phyloP scores from a whole-genome alignment of 2,113 vertebrate genomes.

The Bombycilla garrulus region DNA sequence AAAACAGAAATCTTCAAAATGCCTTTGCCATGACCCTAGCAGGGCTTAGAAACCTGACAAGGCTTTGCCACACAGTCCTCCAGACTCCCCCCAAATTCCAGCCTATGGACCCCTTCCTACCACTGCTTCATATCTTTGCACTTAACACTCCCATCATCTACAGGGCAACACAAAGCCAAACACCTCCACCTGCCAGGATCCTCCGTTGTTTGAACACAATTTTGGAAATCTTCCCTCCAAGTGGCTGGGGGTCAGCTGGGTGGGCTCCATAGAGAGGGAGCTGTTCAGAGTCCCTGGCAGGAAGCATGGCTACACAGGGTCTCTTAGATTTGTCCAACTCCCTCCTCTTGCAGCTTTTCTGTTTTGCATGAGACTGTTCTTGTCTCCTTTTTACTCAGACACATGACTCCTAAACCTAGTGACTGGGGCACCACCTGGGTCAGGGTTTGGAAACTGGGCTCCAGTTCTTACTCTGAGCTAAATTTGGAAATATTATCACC shows the following conservation, averaged over 20 bases:
- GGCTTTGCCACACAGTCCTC: not conserved
- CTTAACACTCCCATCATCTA: not conserved
- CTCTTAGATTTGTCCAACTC: not conserved
- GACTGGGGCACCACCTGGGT: not conserved
- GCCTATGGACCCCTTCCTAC: not conserved
- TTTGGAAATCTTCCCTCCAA: not conserved
- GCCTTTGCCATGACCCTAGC: not conserved
- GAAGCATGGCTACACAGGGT: accelerated
- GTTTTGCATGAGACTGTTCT: conserved; percentile 32
- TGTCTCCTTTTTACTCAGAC: conserved; percentile 5
- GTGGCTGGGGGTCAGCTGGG: not conserved
- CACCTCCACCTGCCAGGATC: not conserved
- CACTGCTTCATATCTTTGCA: not conserved
- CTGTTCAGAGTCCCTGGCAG: accelerated
- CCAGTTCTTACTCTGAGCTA: conserved; percentile 13
- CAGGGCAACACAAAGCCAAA: not conserved
- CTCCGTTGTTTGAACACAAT: not conserved
- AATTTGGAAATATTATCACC: not conserved
- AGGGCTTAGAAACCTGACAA: not conserved
- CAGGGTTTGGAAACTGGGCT: not conserved
- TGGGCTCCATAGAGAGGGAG: not conserved
- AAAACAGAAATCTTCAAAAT: not conserved
- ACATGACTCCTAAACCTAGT: not conserved
- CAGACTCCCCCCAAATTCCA: not conserved
- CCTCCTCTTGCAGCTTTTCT: not conserved